Conservation (phyloP, 2,888 invertebrate species). For the Zonitis immaculata region DNA sequence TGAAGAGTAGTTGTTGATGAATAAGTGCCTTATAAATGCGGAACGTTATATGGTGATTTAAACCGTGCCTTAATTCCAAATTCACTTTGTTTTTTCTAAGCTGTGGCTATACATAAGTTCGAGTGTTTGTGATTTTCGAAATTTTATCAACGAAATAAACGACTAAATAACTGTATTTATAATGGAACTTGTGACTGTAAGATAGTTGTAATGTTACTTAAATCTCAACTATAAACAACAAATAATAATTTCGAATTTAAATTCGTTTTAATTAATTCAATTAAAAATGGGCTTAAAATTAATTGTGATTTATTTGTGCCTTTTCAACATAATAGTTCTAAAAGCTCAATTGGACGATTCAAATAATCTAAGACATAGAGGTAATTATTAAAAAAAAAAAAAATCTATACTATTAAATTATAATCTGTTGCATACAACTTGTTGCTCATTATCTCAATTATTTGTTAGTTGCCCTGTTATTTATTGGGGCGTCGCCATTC, state of each 20-base stretch:
- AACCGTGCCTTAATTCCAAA: constrained; percentile 3
- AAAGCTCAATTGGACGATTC: constrained; percentile 1
- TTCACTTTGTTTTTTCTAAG: too few species aligned
- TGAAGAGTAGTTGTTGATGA: neutral
- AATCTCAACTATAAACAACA: neutral
- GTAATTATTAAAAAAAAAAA: neutral
- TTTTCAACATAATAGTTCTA: neutral
- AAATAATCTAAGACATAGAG: neutral
- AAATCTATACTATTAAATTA: neutral
- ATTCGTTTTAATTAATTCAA: neutral
- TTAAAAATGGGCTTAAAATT: neutral
- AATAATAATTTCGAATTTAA: neutral
- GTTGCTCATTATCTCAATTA: constrained; percentile 1
- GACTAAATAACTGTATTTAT: neutral
- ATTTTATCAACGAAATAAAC: neutral
- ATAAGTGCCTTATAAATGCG: constrained; percentile 3
- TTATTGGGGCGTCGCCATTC: constrained; percentile 1
- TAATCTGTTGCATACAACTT: constrained; percentile 4
- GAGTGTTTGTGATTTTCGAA: neutral
- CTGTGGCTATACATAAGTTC: neutral
- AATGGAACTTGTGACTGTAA: neutral
- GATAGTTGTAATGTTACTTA: neutral
- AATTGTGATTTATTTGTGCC: neutral
- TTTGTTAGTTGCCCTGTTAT: neutral
- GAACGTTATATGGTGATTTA: neutral